Base-by-base conservation (phyloP, 2,113 vertebrate species). In the Pteronura brasiliensis region DNA sequence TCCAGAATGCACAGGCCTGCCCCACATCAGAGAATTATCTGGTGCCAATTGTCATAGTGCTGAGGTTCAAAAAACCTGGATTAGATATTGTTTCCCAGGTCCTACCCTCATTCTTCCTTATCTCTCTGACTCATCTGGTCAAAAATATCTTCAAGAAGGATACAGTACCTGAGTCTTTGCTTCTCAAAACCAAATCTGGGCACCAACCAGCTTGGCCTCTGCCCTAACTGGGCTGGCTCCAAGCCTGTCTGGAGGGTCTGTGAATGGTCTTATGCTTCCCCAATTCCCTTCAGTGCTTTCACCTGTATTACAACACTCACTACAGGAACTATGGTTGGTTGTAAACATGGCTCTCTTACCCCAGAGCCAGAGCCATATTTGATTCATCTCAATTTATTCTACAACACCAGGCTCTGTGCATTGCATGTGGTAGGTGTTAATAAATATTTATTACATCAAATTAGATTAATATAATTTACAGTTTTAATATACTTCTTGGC, bases 401-500 rank as follows among this genome's bases (percentile, higher is more conserved):
- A 42, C 7, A 44, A 82, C 61, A 72, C 42, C 47, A 25, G 92
- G 72, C 42, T 74, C 88, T 88, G 7, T 39, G 84, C 13, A 8
- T 39, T n/a, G 14, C 1, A 10, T 25, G 8, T 44, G 52, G 44
- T 21, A 47, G 25, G 25, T 71, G 18, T 57, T 93, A 44, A 8
- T 34, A 52, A 79, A n/a, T 63, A 82, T 34, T 88, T 57, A 77
- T 34, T 88, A 52, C 88, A 65, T 31, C 6, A 23, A 69, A 84
- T 80, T 87, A 76, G 47, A 91, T 49, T 39, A 86, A 25, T 59
- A 72, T 76, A 76, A 59, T 31, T 87, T 94, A 85, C 61, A 85
- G 84, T 84, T 90, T 90, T 95, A 77, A 59, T 69, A 69, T 34
- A 61, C 49, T 89, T 95, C n/a, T 71, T n/a, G 72, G 67, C 49